Conservation (phyloP, 2,113 vertebrate species). For the Puffinus mauretanicus region DNA sequence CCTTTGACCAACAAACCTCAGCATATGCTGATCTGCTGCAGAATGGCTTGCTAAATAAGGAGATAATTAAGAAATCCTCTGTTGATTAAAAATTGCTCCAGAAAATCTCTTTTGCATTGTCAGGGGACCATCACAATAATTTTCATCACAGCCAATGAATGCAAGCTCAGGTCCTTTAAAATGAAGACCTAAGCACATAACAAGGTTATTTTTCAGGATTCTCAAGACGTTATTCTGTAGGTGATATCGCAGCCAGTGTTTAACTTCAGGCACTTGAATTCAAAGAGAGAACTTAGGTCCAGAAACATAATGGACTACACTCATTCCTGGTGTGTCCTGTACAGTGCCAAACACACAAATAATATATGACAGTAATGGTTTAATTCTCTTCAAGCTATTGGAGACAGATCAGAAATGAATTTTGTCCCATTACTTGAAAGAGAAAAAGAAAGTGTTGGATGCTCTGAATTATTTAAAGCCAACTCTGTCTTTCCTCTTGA, state of each 20-base stretch:
- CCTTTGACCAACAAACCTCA: background rate
- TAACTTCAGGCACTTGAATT: background rate
- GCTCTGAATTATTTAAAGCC: conserved; percentile 50
- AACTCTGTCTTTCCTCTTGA: conserved; percentile 8
- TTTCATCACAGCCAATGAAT: background rate
- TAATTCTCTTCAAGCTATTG: conserved; percentile 46
- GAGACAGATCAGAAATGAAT: conserved; percentile 36
- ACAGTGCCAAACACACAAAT: conserved; percentile 46
- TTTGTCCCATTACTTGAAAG: conserved; percentile 34
- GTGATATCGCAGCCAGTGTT: background rate
- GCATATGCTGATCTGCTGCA: background rate
- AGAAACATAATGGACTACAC: background rate
- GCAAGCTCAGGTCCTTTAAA: background rate
- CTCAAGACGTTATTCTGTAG: background rate
- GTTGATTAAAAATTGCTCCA: background rate
- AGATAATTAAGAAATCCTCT: background rate
- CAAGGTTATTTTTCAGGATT: background rate
- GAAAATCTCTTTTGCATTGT: background rate
- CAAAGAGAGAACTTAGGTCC: background rate
- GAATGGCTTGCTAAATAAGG: background rate
- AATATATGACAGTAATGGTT: conserved; percentile 54
- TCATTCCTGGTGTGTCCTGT: background rate
- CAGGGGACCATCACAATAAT: background rate
- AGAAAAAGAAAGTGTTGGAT: conserved; percentile 17
- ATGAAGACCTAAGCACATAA: background rate